Evolutionary conservation across 30 jellyfish, hydroid and myxozoan species (phyloP), one percentile per base, ranked within the genome.

Genomic region (Aurelia sp.): DNA sequence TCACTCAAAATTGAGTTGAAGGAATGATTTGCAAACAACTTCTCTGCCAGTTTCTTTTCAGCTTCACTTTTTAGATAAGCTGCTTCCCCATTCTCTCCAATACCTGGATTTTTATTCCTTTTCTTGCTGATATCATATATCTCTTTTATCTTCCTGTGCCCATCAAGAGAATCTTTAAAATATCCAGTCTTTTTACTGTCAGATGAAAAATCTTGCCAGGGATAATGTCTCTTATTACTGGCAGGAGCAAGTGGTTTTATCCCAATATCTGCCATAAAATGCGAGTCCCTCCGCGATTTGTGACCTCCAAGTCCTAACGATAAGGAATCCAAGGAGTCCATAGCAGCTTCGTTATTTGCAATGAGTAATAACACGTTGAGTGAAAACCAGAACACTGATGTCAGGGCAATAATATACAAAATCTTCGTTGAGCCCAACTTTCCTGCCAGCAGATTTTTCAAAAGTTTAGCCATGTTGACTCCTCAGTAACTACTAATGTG

Each of bases 51-150:
- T 74, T 89, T 81, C 78, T 89, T 95, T 5, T 85, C 97, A 40
- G 47, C 89, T 12, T 90, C 97, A 35, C 84, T 21, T 27, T 53
- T 76, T 40, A 87, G 78, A 64, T 74, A 85, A 11, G 99, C 97
- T 41, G 97, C 96, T 62, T 84, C 93, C 24, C 99, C 99, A 27
- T 91, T 92, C 80, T 95, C 99, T 19, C 99, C 99, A 11, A 91
- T 67, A 15, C 94, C 92, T 5, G 99, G 99, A 30, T 90, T 73
- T 78, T 50, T 74, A 81, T 95, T 95, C 35, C 64, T 65, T 53
- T 78, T 67, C 44, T 41, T 61, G 66, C 99, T 95, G 33, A 84
- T 93, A 83, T 95, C 99, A 80, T 90, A 95, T 4, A 95, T 97
- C 22, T 82, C 95, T 13, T 86, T 89, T 18, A 87, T 31, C 4